A percentile compares a stretch with the other conserved stretches of the same genome.
Conservation (phyloP, 2,113 vertebrate species). For the Gopherus evgoodei region DNA sequence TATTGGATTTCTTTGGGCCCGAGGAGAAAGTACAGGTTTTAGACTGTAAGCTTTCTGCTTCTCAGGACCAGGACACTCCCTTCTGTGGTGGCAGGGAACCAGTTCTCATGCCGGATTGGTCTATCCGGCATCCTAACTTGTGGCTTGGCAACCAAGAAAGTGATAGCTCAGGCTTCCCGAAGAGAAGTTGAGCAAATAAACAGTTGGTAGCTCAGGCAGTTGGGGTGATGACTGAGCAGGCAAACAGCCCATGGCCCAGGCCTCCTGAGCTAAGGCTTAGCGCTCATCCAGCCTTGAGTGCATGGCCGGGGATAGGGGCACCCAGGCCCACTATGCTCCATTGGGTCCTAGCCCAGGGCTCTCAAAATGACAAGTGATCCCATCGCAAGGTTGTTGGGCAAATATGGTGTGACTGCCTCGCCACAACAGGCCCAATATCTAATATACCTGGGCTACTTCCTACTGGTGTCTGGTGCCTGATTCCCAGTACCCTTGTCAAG, state of each 20-base stretch:
- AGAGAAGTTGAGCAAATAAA: not conserved
- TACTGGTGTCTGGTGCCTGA: not conserved
- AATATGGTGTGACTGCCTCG: not conserved
- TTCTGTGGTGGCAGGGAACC: not conserved
- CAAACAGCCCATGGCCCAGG: too few species aligned
- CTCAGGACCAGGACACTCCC: too few species aligned
- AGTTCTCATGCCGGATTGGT: fast-evolving
- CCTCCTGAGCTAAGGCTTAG: not conserved
- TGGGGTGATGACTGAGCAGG: not conserved
- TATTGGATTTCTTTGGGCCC: not conserved
- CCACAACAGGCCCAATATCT: not conserved
- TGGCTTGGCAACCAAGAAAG: not conserved
- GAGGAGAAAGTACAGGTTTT: not conserved
- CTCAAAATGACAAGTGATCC: not conserved
- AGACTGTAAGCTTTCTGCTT: too few species aligned
- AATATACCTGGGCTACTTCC: not conserved
- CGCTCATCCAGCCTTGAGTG: not conserved
- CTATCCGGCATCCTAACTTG: not conserved
- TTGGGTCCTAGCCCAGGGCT: too few species aligned
- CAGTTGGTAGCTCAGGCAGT: not conserved
- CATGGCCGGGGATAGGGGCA: not conserved
- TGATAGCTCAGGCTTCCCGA: not conserved
- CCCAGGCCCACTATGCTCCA: too few species aligned
- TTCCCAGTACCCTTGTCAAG: not conserved
- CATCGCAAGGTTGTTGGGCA: not conserved